Evolutionary conservation across 2,888 invertebrate species (phyloP), one percentile per base, ranked within the genome.

Genomic region (Drosophila neoperkinsi): DNA sequence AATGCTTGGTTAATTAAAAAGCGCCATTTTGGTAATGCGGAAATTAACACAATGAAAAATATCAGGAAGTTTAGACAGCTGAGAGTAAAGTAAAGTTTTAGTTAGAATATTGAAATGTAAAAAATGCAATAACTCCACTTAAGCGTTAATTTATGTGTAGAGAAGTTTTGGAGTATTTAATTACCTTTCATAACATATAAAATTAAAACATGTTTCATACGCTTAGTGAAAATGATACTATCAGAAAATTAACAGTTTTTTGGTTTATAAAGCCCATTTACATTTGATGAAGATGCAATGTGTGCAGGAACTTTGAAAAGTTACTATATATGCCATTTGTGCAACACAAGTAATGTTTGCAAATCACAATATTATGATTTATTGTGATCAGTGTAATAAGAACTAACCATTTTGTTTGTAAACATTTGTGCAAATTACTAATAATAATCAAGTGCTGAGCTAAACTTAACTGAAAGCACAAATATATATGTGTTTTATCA

Each of bases 11-110:
- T 51, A 53, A 71, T 75, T 60, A 55, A 64, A 61, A 21, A 36
- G 53, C 38, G 64, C 50, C 51, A 72, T 80, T 76, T 65, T 28
- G 59, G 51, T 59, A 72, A 72, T 76, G 72, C 67, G 77, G 56
- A 80, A 72, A 30, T 36, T 21, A 4, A 4, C 6, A 5, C 2
- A 21, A 1, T n/a, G 13, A 7, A 36, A 52, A 49, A 25, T 16
- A 10, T 38, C 30, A 6, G 13, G 1, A 28, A 41, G n/a, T 51
- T 33, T 33, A 16, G 4, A 6, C 4, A 0, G n/a, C n/a, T 38
- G n/a, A n/a, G 1, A 21, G 33, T 11, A 21, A 21, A 46, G 46
- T 21, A 11, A 25, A 16, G 21, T 25, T 13, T 9, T 7, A 13
- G 21, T 43, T 16, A 0, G 4, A 46, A 46, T 25, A 25, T 46